Base-by-base conservation (phyloP, 2,797 vertebrate genomes). In the Nasua narica region DNA sequence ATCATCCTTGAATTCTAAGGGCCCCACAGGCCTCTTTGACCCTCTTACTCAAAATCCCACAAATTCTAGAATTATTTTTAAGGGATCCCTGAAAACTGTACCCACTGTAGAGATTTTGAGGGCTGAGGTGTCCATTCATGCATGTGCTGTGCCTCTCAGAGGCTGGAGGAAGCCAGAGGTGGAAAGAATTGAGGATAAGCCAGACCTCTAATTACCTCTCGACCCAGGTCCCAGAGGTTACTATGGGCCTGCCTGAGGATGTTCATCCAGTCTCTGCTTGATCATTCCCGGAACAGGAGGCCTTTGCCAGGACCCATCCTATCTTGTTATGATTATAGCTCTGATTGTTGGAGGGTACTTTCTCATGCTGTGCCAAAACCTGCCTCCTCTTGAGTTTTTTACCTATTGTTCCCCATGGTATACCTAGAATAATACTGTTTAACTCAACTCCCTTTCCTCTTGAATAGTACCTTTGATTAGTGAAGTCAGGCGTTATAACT, bases 381-480 rank as follows among this genome's bases (percentile, higher is more conserved):
- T 92, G 87, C 76, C 90, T 94, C 86, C 76, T 79, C 81, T 76
- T 62, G 12, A 83, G 50, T 83, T 93, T 95, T 83, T 87, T 82
- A 37, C 14, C 54, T 37, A 43, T 90, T 94, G 93, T 90, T 97
- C 81, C 50, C 6, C 46, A 32, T 60, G 35, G 29, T 91, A 58
- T 92, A 81, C 85, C 69, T 82, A 85, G 43, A 94, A 96, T 60
- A 94, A 79, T 62, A 93, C 19, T 23, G 23, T 93, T 94, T 90
- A 72, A 93, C 72, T 95, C 93, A 92, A 58, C 90, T 96, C 96
- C 72, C 95, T 95, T 40, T 94, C 32, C 15, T 84, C 60, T 58
- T 56, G 67, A 83, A 79, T 12, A 72, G 88, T 52, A 82, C 43
- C 52, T 90, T 52, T 78, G 89, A 91, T 87, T 67, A 81, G 62